Conservation (phyloP, 2,888 invertebrate genomes). For the Rhimphoctona megacephalus region DNA sequence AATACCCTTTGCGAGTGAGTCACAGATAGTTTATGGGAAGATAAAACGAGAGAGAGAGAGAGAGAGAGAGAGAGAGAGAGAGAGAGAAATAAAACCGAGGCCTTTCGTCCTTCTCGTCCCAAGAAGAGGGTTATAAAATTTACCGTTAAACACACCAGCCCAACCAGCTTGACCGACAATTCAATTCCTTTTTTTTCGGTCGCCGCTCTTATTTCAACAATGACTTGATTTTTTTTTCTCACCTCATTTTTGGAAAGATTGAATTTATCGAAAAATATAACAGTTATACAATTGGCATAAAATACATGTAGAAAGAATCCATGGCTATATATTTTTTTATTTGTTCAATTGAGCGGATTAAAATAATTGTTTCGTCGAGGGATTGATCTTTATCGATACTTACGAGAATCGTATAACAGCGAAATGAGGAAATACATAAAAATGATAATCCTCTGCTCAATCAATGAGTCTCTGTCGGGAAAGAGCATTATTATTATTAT, state of each 20-base stretch:
- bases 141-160: conserved; percentile 66
- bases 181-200: conserved; percentile 47
- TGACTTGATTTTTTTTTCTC: background rate
- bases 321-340: background rate
- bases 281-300: background rate
- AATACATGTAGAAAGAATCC: background rate
- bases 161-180: conserved; percentile 61
- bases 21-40: conserved; percentile 15
- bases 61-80: conserved; percentile 8
- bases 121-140: conserved; percentile 65
- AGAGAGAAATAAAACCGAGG: background rate
- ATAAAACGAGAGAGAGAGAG: conserved; percentile 13
- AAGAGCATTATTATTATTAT: conserved; percentile 18
- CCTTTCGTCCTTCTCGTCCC: conserved; percentile 14
- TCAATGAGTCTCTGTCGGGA: background rate
- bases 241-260: background rate
- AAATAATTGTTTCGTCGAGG: background rate
- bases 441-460: conserved; percentile 1
- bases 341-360: background rate
- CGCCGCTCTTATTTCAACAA: conserved; percentile 32
- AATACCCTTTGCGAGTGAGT: conserved; percentile 47
- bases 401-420: background rate
- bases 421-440: background rate
- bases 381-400: background rate
- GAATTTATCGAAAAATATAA: background rate